Evolutionary conservation across 2,797 vertebrate genomes (phyloP), one percentile per base, ranked within the genome.

Genomic region (Acanthopagrus latus): DNA sequence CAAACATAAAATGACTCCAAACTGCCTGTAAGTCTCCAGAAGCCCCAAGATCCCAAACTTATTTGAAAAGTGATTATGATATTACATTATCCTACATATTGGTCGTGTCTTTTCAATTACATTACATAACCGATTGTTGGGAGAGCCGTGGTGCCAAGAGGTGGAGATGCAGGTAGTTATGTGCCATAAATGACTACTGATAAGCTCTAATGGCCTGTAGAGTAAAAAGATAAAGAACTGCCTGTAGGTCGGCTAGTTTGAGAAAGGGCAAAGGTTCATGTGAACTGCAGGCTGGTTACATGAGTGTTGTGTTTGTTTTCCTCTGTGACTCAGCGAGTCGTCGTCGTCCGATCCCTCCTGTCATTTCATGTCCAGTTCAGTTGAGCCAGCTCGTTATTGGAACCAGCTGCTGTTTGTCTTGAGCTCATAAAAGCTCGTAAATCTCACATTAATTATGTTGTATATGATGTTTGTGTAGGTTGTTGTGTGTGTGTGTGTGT

Each of bases 91-190:
- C n/a, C n/a, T n/a, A n/a, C n/a, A n/a, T n/a, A n/a, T n/a, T n/a
- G n/a, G n/a, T n/a, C n/a, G n/a, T n/a, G n/a, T n/a, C n/a, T n/a
- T n/a, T n/a, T n/a, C n/a, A n/a, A n/a, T n/a, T n/a, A 3, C 29
- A 6, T 33, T 87, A 76, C 17, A 51, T 80, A 81, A 89, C 10
- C 64, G 47, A 27, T 83, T 88, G 80, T 91, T 73, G 18, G 21
- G 17, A 60, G 46, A 72, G 20, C 51, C 14, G 74, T 44, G 7
- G n/a, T n/a, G 1, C 14, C 27, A 70, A 38, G 80, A 60, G 64
- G 76, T 67, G 80, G 71, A 75, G 67, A 47, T 54, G 25, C 14
- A 62, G 60, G 58, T 57, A 71, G 20, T 50, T 73, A 17, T 47
- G 33, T 59, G 44, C 57, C 47, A 54, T 38, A 69, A 65, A 70